Evolutionary conservation across 2,113 vertebrate species (phyloP), one percentile per base, ranked within the genome.

Genomic region (Hyaena hyaena): DNA sequence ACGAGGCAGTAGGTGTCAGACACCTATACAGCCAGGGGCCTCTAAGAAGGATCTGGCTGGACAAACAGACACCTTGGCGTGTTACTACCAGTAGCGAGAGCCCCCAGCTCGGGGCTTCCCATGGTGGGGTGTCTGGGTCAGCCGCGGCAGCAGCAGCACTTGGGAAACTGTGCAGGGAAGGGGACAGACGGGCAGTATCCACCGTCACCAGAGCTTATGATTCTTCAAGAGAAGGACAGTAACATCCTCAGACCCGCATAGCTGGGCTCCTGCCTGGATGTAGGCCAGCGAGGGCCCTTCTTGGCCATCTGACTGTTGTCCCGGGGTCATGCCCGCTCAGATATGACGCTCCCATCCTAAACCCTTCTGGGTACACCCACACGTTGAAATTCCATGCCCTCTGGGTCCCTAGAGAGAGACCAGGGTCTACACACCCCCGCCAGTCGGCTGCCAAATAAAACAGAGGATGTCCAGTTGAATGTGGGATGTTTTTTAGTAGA

Each of bases 161-260:
- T 53, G 39, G 48, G 45, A 80, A 81, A 35, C 24, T 6, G 5
- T 14, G 28, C 1, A 4, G 2, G 2, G 1, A 10, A 8, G 15
- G 16, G 7, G 9, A 1, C 17, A 12, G 77, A 39, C 2, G 55
- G 15, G 26, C 23, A 28, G 2, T 0, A 14, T 3, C 43, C 50
- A 0, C 1, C 2, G 9, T 39, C 33, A 23, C 39, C 5, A 45
- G 73, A 69, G 7, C 48, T 71, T 17, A 66, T 0, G 0, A 10
- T 10, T 35, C 17, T 55, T 58, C 48, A 74, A 31, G 89, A 69
- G 39, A 71, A 80, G 28, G 1, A 39, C 7, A 39, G 17, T 4
- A 4, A 43, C 83, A 61, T 26, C 21, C 31, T 58, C 33, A 86
- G 66, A 71, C 35, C 39, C 2, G 0, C 3, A 23, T n/a, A 73